phyloP scores from a whole-genome alignment of 2,797 vertebrate genomes.

The Gymnocypris eckloni region DNA sequence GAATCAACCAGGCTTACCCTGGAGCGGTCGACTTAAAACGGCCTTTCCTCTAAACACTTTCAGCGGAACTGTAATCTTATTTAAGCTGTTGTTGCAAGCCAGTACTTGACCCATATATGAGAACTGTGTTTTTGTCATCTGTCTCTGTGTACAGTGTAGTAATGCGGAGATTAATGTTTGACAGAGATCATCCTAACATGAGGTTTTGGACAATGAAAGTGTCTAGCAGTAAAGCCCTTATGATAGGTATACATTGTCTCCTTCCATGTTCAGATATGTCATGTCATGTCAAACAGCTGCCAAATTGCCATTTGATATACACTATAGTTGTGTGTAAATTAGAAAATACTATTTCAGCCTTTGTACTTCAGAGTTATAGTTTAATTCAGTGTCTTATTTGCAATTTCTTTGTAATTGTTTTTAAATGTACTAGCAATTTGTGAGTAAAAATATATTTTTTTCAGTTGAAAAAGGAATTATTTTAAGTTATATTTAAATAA shows the following conservation, averaged over 20 bases:
- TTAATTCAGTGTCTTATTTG: not conserved
- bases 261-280: not conserved
- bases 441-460: not conserved
- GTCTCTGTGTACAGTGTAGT: constrained; percentile 40
- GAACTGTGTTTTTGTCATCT: constrained; percentile 45
- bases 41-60: constrained; percentile 67
- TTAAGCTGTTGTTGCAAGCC: constrained; percentile 47
- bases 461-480: not conserved
- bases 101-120: constrained; percentile 57
- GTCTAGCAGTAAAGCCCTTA: constrained; percentile 3
- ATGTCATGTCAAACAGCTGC: not conserved
- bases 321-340: not conserved
- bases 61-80: constrained; percentile 60
- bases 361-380: not conserved
- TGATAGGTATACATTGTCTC: not conserved
- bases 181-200: constrained; percentile 36
- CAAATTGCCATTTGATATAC: not conserved
- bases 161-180: constrained; percentile 47
- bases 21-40: constrained; percentile 13
- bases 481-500: not conserved
- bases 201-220: constrained; percentile 31
- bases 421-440: not conserved
- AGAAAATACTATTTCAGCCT: not conserved
- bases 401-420: not conserved
- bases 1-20: constrained; percentile 35